Evolutionary conservation across 2,888 invertebrate species (phyloP).

Genomic region (Noctua pronuba): DNA sequence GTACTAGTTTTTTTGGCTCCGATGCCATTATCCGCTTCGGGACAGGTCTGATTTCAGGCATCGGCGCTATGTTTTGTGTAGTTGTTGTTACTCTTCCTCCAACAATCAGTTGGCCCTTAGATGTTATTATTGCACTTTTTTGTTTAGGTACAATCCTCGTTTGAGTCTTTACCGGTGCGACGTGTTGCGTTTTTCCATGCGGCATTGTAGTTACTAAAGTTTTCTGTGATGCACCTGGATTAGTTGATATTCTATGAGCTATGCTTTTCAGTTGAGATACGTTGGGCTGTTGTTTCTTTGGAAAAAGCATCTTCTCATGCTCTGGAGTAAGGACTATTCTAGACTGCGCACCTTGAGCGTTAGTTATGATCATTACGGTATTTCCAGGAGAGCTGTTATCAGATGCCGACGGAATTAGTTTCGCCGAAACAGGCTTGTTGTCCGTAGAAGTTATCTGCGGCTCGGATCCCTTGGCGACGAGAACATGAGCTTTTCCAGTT

Average conservation of each 20-base stretch:
- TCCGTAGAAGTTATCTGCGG: conserved; percentile 71
- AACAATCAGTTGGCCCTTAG: conserved; percentile 90
- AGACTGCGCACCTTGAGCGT: conserved; percentile 91
- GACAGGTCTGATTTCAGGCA: conserved; percentile 84
- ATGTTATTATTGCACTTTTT: conserved; percentile 89
- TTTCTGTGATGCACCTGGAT: conserved; percentile 74
- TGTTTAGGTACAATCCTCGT: conserved; percentile 85
- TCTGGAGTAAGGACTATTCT: conserved; percentile 91
- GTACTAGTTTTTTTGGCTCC: conserved; percentile 83
- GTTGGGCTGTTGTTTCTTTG: conserved; percentile 87
- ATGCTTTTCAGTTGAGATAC: conserved; percentile 83
- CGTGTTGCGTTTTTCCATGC: conserved; percentile 59
- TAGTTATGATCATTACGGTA: conserved; percentile 92
- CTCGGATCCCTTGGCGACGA: conserved; percentile 81
- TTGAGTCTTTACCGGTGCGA: conserved; percentile 70
- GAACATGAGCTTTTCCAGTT: conserved; percentile 87
- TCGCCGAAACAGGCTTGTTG: conserved; percentile 84
- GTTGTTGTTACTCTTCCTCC: conserved; percentile 87
- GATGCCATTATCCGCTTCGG: conserved; percentile 80
- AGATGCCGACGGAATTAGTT: conserved; percentile 80
- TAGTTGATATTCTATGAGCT: conserved; percentile 80
- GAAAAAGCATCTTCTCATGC: conserved; percentile 91
- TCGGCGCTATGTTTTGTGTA: conserved; percentile 86
- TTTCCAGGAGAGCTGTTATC: conserved; percentile 83
- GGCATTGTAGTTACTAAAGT: conserved; percentile 71